phyloP scores from a whole-genome alignment of 2,797 vertebrate species.

The Moxostoma hubbsi region DNA sequence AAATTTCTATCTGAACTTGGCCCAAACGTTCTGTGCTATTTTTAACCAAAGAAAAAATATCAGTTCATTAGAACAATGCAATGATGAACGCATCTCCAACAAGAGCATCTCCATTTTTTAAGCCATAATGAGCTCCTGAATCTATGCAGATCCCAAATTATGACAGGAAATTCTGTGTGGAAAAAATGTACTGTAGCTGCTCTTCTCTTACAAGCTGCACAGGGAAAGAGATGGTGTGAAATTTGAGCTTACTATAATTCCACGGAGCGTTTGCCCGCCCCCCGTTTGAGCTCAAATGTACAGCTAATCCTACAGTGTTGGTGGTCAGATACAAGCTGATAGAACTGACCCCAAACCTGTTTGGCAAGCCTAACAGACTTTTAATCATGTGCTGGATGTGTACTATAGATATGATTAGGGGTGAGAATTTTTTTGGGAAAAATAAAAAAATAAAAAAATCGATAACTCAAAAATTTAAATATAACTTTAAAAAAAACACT shows the following conservation, averaged over 20 bases:
- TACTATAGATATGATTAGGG: too few species aligned
- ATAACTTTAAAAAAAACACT: too few species aligned
- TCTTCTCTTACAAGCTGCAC: neutral
- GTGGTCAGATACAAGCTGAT: neutral
- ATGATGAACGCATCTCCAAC: constrained; percentile 20
- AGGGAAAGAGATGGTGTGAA: neutral
- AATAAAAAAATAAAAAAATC: too few species aligned
- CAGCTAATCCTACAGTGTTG: constrained; percentile 3
- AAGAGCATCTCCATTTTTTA: too few species aligned
- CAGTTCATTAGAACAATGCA: constrained; percentile 24
- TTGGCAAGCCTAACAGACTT: too few species aligned
- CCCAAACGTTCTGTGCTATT: too few species aligned
- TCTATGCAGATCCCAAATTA: constrained; percentile 4
- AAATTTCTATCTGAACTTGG: too few species aligned
- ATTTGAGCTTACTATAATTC: neutral
- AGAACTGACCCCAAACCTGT: neutral
- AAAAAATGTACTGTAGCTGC: neutral
- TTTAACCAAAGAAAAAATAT: too few species aligned
- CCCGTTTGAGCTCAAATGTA: constrained; percentile 8
- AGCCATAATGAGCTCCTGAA: constrained; percentile 9
- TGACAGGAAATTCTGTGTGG: neutral
- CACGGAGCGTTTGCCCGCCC: neutral
- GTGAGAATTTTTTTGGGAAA: too few species aligned
- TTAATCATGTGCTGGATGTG: too few species aligned
- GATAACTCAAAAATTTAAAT: too few species aligned